phyloP scores from a whole-genome alignment of 2,113 vertebrate genomes.

The Caloenas nicobarica region DNA sequence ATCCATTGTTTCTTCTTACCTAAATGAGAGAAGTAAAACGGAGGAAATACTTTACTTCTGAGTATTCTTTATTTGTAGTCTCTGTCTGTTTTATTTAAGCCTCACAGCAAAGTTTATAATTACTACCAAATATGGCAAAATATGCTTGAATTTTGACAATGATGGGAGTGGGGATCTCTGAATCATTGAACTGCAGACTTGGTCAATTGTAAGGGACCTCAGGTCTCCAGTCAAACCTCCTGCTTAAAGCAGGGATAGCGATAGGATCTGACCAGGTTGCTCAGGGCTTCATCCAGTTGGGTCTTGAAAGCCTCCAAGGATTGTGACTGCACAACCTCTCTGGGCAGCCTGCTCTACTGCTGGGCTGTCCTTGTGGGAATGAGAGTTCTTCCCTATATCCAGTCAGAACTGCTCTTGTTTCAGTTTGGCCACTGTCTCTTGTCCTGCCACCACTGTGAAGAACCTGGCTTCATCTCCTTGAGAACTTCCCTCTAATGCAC shows the following conservation, averaged over 20 bases:
- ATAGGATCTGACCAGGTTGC: background rate
- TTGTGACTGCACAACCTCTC: background rate
- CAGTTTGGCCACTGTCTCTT: background rate
- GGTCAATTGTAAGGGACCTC: background rate
- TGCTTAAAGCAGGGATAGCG: background rate
- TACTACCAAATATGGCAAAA: background rate
- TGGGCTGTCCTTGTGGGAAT: background rate
- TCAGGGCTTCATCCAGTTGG: background rate
- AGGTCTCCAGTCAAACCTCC: background rate
- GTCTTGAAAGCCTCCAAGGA: background rate
- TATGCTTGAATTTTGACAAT: background rate
- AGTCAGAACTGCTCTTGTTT: background rate
- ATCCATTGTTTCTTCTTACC: background rate
- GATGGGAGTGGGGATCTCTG: background rate
- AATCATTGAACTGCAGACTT: background rate
- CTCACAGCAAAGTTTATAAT: background rate
- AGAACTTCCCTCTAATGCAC: background rate
- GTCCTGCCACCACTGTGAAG: background rate
- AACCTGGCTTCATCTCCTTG: rapidly evolving
- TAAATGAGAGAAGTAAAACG: background rate
- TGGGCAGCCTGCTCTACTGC: background rate
- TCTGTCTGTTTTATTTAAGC: background rate
- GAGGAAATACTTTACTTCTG: background rate
- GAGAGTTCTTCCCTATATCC: background rate
- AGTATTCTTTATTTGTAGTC: background rate